Base-by-base conservation (phyloP, 2,113 vertebrate genomes). In the Oncorhynchus mykiss region DNA sequence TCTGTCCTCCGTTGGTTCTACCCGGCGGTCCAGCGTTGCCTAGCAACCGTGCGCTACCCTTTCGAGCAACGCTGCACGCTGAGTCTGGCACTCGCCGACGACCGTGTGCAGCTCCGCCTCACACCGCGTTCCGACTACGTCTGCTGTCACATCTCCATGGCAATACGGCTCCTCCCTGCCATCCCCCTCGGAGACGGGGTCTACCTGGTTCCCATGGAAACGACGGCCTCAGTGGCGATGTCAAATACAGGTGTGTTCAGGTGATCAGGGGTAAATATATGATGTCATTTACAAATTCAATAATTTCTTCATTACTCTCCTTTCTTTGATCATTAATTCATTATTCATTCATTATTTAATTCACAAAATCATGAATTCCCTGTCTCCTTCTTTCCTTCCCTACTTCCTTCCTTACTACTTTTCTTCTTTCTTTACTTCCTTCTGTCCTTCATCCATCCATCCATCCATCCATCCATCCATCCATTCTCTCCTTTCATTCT, bases 141-240 rank as follows among this genome's bases (percentile, higher is more conserved):
- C 31, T 96, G 96, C 91, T 96, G 95, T 82, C 95, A 95, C 86
- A 94, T 96, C 60, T 95, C 95, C 76, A 94, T 96, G 95, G 93
- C 93, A 0, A 93, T 96, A 57, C 93, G 95, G 11, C 94, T 96
- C 73, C 93, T 95, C 84, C 96, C 95, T 0, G 95, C 94, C 12
- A 77, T 96, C 20, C 94, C 95, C 0, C 71, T 96, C 0, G 93
- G 94, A 0, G 93, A 96, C 2, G 88, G 90, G 0, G 91, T 93
- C 67, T 96, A 93, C 82, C 90, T 96, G 49, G 92, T 94, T 0
- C 90, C 84, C 75, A 0, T 65, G 69, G 4, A 83, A 77, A 9
- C 45, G 72, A 57, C 1, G 27, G 25, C 11, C 5, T 11, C 67
- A 6, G 48, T 7, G 16, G 25, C 13, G 16, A 11, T n/a, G 29